Percentiles rank a stretch among this genome's conserved stretches.
These are phyloP conservation scores for Palythoa caribaeorum DNA, from an alignment of 92 coral and sea anemone species.

Conservation along the genomic window DNA sequence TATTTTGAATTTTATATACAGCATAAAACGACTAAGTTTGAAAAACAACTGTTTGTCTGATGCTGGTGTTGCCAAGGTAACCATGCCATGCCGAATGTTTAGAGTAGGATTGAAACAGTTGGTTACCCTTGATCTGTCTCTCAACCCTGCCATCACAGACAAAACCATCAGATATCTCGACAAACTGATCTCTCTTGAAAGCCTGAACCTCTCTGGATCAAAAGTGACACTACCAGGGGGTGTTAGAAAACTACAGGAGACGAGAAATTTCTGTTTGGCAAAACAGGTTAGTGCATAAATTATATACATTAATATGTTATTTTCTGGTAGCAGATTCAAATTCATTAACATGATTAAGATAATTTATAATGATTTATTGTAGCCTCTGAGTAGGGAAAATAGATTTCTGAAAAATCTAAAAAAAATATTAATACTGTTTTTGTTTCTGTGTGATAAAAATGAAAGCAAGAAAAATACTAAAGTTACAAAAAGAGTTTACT, in stretches of 20 bases:
- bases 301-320: no score
- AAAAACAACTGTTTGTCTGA: slow-evolving; percentile 90
- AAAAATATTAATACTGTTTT: no score
- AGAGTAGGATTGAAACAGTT: slow-evolving; percentile 71
- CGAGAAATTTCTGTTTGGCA: slow-evolving; percentile 61
- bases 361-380: no score
- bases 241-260: slow-evolving; percentile 55
- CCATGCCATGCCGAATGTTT: slow-evolving; percentile 85
- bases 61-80: slow-evolving; percentile 72
- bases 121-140: slow-evolving; percentile 78
- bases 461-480: no score
- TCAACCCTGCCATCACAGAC: slow-evolving; percentile 78
- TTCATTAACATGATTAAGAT: neutral
- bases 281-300: slow-evolving; percentile 61
- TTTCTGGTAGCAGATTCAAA: neutral
- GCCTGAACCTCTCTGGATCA: slow-evolving; percentile 89
- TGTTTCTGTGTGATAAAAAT: no score
- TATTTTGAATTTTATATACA: slow-evolving; percentile 28
- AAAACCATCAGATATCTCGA: slow-evolving; percentile 63
- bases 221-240: slow-evolving; percentile 70
- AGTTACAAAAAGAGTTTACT: no score
- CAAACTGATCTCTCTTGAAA: slow-evolving; percentile 69
- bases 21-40: slow-evolving; percentile 76
- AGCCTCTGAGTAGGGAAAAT: no score
- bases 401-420: no score